A percentile compares a stretch with the other conserved stretches of the same genome.
Conservation (phyloP, 2,113 vertebrate genomes). For the Nannobrachium achirus region DNA sequence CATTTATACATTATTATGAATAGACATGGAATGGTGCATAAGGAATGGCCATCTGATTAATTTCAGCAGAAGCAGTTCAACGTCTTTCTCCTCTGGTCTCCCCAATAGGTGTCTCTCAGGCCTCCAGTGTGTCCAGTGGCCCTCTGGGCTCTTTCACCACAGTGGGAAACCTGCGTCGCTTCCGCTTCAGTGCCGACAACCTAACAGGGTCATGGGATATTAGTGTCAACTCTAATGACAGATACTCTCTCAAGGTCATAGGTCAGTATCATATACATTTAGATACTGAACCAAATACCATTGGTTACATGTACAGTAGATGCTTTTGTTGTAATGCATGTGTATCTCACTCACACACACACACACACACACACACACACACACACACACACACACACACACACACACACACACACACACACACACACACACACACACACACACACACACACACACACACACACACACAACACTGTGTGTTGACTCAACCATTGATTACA, state of each 20-base stretch:
- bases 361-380: too few species aligned
- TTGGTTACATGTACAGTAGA: too few species aligned
- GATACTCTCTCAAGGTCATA: conserved; percentile 72
- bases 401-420: too few species aligned
- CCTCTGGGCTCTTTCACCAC: conserved; percentile 54
- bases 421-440: too few species aligned
- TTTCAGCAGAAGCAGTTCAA: neutral
- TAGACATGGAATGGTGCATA: neutral
- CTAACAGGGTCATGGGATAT: conserved; percentile 70
- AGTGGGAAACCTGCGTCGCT: conserved; percentile 61
- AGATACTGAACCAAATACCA: too few species aligned
- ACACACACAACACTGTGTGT: too few species aligned
- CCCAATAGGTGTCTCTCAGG: conserved; percentile 64
- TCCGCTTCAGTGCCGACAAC: conserved; percentile 52
- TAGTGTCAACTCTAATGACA: conserved; percentile 47
- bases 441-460: too few species aligned
- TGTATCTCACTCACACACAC: too few species aligned
- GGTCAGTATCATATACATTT: conserved; percentile 62
- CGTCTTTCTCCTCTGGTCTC: neutral
- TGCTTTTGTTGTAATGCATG: too few species aligned
- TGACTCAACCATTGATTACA: too few species aligned
- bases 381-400: too few species aligned
- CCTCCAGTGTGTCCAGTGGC: conserved; percentile 52
- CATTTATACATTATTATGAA: neutral
- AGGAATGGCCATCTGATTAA: neutral